Evolutionary conservation across 2,888 invertebrate species (phyloP).

Genomic region (Frankliniella fusca): DNA sequence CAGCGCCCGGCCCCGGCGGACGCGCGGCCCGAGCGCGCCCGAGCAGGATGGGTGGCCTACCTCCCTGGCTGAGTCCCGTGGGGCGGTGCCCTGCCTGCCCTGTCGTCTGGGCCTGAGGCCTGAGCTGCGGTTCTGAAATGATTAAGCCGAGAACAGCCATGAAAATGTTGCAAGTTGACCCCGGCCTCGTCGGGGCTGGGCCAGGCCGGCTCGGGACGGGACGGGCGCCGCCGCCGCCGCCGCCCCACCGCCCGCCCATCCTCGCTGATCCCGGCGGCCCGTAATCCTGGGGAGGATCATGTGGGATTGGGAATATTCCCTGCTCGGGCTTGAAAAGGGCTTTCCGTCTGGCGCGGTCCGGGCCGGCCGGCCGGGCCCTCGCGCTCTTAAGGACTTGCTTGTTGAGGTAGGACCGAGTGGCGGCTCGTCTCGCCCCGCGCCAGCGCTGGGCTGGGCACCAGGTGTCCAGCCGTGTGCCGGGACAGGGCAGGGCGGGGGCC

Average conservation of each 20-base stretch:
- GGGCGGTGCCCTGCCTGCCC: too few relatives aligned
- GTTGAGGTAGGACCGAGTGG: neutral
- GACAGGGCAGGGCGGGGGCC: too few relatives aligned
- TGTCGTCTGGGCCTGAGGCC: neutral
- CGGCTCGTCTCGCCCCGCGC: neutral
- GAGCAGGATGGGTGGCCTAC: neutral
- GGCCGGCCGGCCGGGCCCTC: neutral
- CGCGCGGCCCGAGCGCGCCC: neutral
- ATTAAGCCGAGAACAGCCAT: conserved; percentile 26
- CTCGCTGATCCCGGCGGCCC: neutral
- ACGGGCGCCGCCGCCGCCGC: neutral
- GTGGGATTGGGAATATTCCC: conserved; percentile 26
- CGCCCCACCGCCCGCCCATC: neutral
- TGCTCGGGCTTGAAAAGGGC: conserved; percentile 9
- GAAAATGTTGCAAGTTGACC: conserved; percentile 24
- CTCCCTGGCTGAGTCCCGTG: too few relatives aligned
- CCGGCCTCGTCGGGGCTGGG: too few relatives aligned
- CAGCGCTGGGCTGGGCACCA: too few relatives aligned
- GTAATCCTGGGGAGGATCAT: conserved; percentile 11
- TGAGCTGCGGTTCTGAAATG: neutral
- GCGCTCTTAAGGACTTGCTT: neutral
- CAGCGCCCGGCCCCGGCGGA: neutral
- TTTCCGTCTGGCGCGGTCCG: neutral
- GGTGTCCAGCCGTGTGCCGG: too few relatives aligned
- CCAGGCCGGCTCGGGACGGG: neutral